Conservation (phyloP, 2,797 vertebrate species). For the Melanotaenia pygmaea region DNA sequence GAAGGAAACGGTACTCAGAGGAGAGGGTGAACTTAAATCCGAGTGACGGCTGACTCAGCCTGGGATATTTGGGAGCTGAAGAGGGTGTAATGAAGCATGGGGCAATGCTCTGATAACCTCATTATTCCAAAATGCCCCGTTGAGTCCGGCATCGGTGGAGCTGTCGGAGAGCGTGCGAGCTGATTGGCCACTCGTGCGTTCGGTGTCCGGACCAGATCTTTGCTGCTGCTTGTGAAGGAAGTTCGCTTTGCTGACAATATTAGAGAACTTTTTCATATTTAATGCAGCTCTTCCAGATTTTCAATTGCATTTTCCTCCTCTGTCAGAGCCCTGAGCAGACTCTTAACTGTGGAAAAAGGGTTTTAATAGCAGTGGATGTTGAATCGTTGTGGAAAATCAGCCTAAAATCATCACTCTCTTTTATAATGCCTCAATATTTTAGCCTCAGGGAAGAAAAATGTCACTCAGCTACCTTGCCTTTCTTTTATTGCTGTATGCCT, state of each 20-base stretch:
- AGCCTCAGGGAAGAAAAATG: neutral
- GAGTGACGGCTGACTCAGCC: neutral
- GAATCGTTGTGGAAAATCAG: neutral
- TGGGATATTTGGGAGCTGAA: constrained; percentile 24
- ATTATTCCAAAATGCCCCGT: constrained; percentile 48
- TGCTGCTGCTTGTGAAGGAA: neutral
- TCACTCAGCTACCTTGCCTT: too few species aligned
- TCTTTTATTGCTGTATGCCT: neutral
- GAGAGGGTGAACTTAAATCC: neutral
- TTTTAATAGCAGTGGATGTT: neutral
- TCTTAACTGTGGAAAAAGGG: neutral
- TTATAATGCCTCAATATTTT: neutral
- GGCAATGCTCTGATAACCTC: constrained; percentile 56
- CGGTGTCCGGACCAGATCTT: constrained; percentile 9
- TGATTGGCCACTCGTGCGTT: too few species aligned
- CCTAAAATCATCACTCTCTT: neutral
- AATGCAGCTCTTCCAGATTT: too few species aligned
- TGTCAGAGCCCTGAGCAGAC: neutral
- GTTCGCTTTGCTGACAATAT: too few species aligned
- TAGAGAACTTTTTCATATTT: too few species aligned
- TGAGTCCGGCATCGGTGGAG: neutral
- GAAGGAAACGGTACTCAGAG: neutral
- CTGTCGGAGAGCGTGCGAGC: neutral
- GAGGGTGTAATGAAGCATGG: constrained; percentile 48
- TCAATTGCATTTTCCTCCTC: neutral